Evolutionary conservation across 2,797 vertebrate genomes (phyloP).

Genomic region (Buphagus erythrorhynchus): DNA sequence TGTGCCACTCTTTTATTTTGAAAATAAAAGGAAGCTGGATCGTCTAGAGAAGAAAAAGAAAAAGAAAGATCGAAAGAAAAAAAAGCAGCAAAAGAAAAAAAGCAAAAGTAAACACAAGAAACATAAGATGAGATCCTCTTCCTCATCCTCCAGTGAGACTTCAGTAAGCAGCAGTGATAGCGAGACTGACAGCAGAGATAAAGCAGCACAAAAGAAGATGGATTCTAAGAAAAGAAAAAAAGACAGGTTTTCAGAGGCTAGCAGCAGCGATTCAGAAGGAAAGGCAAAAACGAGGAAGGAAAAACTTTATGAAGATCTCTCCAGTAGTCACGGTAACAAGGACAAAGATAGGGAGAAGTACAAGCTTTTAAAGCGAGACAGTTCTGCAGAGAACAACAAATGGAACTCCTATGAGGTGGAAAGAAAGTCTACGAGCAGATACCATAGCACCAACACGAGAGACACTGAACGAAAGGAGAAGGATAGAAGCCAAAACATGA

Average conservation of each 20-base stretch:
- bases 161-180: slow-evolving; percentile 77
- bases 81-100: slow-evolving; percentile 84
- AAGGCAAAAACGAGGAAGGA: slow-evolving; percentile 76
- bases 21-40: slow-evolving; percentile 91
- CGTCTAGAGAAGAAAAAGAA: slow-evolving; percentile 91
- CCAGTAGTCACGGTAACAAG: slow-evolving; percentile 72
- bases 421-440: slow-evolving; percentile 55
- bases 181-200: slow-evolving; percentile 78
- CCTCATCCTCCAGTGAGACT: slow-evolving; percentile 75
- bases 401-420: slow-evolving; percentile 66
- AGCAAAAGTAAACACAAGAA: slow-evolving; percentile 82
- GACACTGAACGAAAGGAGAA: slow-evolving; percentile 52
- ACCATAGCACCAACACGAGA: slow-evolving; percentile 60
- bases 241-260: slow-evolving; percentile 75
- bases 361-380: slow-evolving; percentile 60
- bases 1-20: slow-evolving; percentile 50
- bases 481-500: slow-evolving; percentile 58
- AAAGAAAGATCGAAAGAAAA: slow-evolving; percentile 82
- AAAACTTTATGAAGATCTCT: slow-evolving; percentile 75
- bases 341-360: slow-evolving; percentile 63
- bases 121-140: slow-evolving; percentile 73
- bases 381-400: slow-evolving; percentile 78
- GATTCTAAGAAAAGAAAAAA: slow-evolving; percentile 83
- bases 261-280: slow-evolving; percentile 79
- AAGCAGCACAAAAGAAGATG: slow-evolving; percentile 81